Base-by-base conservation (phyloP, 2,797 vertebrate species). In the Lerista edwardsae region DNA sequence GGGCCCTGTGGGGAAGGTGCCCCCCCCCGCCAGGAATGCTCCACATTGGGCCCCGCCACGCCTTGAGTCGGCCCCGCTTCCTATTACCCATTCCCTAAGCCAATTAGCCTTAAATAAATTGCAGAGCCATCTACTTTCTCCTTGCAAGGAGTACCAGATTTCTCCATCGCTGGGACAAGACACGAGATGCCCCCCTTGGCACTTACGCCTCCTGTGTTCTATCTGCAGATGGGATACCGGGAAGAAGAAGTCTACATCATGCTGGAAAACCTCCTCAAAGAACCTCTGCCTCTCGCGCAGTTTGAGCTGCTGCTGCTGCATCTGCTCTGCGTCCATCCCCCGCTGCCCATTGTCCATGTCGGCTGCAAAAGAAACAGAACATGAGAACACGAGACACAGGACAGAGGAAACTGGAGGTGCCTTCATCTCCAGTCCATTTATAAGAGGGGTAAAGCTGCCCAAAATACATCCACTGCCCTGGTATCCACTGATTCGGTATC, bases 181-280 rank as follows among this genome's bases (percentile, higher is more conserved):
- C 9, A 25, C 14, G 69, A 15, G 14, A 4, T 29, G 23, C 3
- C 44, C 14, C 0, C 79, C 72, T 2, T 7, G 68, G 79, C 51
- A 92, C 98, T 96, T 91, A 98, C 98, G 97, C 95, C 98, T 97
- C 91, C 96, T 96, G 55, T 97, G 96, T 93, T 98, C 97, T 0
- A 98, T 97, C 92, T 98, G 97, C 88, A 98, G 94, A 93, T 98
- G 97, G 36, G 97, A 93, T 2, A 98, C 89, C 0, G 98, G 97
- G 84, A 98, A 96, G 93, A 97, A 97, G 94, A 97, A 97, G 87
- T 98, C 97, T 41, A 97, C 94, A 0, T 98, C 98, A 0, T 98
- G 97, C 92, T 98, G 98, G 94, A 97, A 97, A 93, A 98, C 97
- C 59, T 98, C 98, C 90, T 98, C 98, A 61, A 98, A 98, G 90